Evolutionary conservation across 2,113 vertebrate species (phyloP).

Genomic region (Tinamus guttatus): DNA sequence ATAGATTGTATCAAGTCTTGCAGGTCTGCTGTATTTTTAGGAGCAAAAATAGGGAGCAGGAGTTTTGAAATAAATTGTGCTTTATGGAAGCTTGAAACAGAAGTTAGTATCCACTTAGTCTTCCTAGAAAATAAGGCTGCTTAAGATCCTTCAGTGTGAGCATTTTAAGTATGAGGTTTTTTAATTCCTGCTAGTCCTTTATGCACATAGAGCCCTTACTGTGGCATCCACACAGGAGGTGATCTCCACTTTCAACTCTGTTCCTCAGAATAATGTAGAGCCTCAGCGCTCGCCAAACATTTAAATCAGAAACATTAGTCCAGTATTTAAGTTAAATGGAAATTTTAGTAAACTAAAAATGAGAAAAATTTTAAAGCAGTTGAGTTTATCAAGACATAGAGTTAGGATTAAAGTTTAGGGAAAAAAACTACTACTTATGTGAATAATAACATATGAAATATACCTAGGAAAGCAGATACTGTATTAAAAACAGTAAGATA

Average conservation of each 20-base stretch:
- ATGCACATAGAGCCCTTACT: neutral
- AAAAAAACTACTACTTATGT: accelerated
- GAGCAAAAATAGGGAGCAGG: neutral
- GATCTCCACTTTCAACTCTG: neutral
- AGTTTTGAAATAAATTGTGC: neutral
- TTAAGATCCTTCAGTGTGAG: neutral
- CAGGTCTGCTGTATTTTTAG: neutral
- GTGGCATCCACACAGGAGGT: neutral
- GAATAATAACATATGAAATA: neutral
- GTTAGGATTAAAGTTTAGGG: too few species aligned
- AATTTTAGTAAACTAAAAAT: neutral
- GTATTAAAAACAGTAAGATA: neutral
- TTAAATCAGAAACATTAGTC: neutral
- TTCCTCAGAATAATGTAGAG: neutral
- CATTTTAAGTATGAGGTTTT: neutral
- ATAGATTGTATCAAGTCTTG: neutral
- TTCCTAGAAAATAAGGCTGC: neutral
- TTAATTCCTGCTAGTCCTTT: neutral
- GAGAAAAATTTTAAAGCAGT: neutral
- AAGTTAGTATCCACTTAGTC: neutral
- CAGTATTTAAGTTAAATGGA: neutral
- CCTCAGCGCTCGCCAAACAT: accelerated
- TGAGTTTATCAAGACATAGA: neutral
- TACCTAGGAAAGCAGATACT: neutral
- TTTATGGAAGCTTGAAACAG: neutral